Percentiles rank a stretch among this genome's conserved stretches.
Conservation (phyloP, 2,113 vertebrate genomes). For the Formicarius rufipectus region DNA sequence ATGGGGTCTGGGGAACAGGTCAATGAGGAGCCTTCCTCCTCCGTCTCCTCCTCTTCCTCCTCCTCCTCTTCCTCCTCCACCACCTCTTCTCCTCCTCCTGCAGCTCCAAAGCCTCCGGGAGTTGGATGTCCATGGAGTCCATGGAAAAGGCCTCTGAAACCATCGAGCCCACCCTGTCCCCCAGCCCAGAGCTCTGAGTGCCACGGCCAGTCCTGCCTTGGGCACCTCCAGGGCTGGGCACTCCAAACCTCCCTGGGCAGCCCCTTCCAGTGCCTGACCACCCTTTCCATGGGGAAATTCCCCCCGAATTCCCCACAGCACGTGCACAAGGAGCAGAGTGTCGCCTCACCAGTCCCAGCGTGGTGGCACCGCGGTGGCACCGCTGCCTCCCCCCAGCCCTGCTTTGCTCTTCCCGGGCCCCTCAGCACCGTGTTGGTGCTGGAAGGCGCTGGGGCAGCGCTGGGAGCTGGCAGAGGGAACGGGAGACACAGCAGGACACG, state of each 20-base stretch:
- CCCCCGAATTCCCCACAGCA: neutral
- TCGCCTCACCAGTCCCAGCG: accelerated
- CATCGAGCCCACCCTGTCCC: neutral
- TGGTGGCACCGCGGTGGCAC: neutral
- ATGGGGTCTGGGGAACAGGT: neutral
- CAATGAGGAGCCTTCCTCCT: neutral
- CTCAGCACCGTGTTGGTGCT: neutral
- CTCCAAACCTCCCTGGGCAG: neutral
- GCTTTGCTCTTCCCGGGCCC: neutral
- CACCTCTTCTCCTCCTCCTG: neutral
- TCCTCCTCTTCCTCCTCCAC: neutral
- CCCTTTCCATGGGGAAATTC: neutral
- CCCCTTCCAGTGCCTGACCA: accelerated
- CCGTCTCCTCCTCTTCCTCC: neutral
- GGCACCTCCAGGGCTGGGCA: neutral
- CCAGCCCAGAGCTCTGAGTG: neutral
- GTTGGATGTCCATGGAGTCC: neutral
- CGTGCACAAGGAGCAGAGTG: accelerated
- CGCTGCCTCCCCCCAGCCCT: accelerated
- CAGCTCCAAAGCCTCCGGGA: neutral
- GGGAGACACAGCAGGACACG: constrained; percentile 11
- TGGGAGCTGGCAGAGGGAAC: constrained; percentile 1
- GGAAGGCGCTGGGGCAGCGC: neutral
- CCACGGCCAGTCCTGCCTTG: accelerated
- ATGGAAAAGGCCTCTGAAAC: neutral